Base-by-base conservation (phyloP, 2,113 vertebrate species). In the Actinemys pallida region DNA sequence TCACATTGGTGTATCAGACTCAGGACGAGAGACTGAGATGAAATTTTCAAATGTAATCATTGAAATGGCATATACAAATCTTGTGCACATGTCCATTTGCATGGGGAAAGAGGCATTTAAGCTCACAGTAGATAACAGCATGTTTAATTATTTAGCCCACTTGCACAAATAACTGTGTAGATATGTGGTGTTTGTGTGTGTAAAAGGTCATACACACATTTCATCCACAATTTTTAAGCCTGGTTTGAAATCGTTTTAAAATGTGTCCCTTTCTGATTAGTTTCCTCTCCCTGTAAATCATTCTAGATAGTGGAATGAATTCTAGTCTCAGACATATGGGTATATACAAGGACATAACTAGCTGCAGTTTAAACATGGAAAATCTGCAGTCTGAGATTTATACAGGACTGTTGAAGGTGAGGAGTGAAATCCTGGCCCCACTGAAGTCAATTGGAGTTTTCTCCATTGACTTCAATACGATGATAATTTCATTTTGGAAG, bases 131-230 rank as follows among this genome's bases (percentile, higher is more conserved):
- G 75, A 65, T 42, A 75, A 31, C 52, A 88, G 22, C 35, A 59
- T 27, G 42, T 81, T 87, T 94, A 92, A 83, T 85, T 93, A 39
- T 88, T 89, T 76, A 90, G 39, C 10, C 22, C 87, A 19, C 47
- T 47, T 65, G 39, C 76, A 90, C 10, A 78, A 89, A 87, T 50
- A 75, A 75, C 12, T 90, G 90, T 89, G 45, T 14, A 86, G 50
- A 62, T 47, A 95, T 9, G 47, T 79, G 5, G 81, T 86, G 4
- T 12, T 79, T 89, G 3, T 0, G 0, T 75, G 42, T 80, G 87
- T n/a, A n/a, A 91, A 96, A 89, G 56, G 1, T 14, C 42, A 82
- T 78, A n/a, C 78, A 88, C 53, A 69, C 62, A 86, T 94, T 91
- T 90, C 91, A 86, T 86, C 86, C 47, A 69, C 17, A 75, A 8